Conservation (phyloP, 2,797 vertebrate genomes). For the Falco concolor region DNA sequence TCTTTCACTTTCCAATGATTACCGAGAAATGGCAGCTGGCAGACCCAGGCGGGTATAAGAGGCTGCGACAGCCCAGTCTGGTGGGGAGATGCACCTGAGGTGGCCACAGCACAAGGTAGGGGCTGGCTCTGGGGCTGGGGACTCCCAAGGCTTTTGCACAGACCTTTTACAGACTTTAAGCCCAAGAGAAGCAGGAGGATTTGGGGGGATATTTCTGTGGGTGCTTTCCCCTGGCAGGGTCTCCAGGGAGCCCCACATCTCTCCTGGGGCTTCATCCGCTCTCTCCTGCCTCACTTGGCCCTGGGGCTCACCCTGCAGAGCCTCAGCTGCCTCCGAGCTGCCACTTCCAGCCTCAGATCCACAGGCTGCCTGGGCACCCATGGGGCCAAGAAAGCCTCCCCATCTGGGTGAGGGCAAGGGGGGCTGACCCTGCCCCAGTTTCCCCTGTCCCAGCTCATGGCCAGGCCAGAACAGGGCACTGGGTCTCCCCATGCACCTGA, state of each 20-base stretch:
- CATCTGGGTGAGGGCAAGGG: neutral
- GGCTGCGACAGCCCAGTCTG: no score
- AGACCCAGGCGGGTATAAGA: accelerated
- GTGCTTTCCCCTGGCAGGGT: neutral
- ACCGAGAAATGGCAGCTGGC: neutral
- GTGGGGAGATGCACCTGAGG: neutral
- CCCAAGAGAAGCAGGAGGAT: neutral
- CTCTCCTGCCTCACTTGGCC: neutral
- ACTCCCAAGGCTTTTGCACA: neutral
- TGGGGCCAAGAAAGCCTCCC: neutral
- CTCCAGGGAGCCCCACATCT: accelerated
- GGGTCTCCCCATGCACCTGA: neutral
- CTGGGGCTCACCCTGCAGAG: neutral
- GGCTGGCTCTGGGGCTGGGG: neutral
- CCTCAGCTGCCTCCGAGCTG: neutral
- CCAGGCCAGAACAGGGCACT: neutral
- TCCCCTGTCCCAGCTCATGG: neutral
- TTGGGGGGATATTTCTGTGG: neutral
- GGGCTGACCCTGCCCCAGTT: accelerated
- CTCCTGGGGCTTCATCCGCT: neutral
- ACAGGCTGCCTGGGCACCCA: neutral
- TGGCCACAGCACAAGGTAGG: neutral
- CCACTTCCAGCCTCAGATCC: neutral
- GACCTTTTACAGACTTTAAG: neutral
- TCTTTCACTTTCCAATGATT: neutral